Base-by-base conservation (phyloP, 2,797 vertebrate genomes). In the Atherinosoma microstoma region DNA sequence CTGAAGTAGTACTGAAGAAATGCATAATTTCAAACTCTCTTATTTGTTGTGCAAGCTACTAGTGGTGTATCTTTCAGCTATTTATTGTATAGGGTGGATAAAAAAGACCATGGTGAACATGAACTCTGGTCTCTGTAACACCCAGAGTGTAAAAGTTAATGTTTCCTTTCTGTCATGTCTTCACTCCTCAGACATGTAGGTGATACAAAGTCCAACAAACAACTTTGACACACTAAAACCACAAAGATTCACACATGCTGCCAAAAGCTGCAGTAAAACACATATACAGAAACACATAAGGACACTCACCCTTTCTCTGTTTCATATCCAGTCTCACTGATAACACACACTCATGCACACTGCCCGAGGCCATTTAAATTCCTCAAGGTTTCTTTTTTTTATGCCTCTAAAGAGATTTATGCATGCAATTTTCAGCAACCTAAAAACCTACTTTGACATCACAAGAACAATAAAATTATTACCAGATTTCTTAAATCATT, bases 371-470 rank as follows among this genome's bases (percentile, higher is more conserved):
- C 35, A 74, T 84, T 82, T 75, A 6, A 83, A 78, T 73, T 76
- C 73, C 47, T 80, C 4, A 5, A 62, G 65, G 47, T 38, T 32
- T 73, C 2, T 35, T 49, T 51, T 51, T 51, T 77, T 70, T 58
- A 65, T 29, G 64, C 54, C 24, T 40, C 30, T 62, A 24, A 75
- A 73, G 47, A 42, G 13, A 20, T 53, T 42, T 45, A 56, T 67
- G 29, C 54, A 42, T 42, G 30, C 62, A 65, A 57, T 86, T 58
- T 84, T 87, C 58, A 80, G 70, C 18, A 27, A 66, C 59, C 72
- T 70, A 71, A 81, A 86, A 72, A 85, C 56, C 61, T 71, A 29
- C 68, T 62, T 66, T 59, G 62, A 67, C 75, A 72, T 58, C 76
- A 71, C 51, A 56, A 75, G 45, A 29, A 47, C 40, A 30, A 13